These are phyloP conservation scores for Bacillus rossius DNA, from an alignment of 1,140 invertebrate species.

Conservation along the genomic window DNA sequence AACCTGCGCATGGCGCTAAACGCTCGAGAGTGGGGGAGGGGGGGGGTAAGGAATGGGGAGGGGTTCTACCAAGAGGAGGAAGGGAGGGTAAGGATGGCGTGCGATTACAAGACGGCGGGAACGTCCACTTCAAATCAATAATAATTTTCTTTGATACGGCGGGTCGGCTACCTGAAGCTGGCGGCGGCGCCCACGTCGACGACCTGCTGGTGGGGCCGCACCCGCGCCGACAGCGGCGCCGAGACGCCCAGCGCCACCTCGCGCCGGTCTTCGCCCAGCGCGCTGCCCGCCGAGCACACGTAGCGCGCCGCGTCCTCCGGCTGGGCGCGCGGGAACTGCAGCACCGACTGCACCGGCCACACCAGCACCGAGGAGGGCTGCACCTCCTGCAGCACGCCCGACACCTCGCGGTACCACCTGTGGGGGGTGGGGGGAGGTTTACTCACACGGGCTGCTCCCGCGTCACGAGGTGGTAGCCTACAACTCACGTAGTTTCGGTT, in stretches of 20 bases:
- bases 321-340: conserved; percentile 50
- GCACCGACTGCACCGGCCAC: conserved; percentile 22
- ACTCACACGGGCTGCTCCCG: too few species aligned
- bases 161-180: conserved; percentile 80
- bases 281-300: conserved; percentile 77
- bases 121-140: too few species aligned
- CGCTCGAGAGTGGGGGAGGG: too few species aligned
- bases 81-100: too few species aligned
- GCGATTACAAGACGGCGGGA: too few species aligned
- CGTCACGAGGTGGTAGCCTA: too few species aligned
- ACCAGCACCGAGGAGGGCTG: conserved; percentile 21
- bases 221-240: conserved; percentile 63
- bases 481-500: too few species aligned
- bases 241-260: conserved; percentile 62
- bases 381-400: conserved; percentile 41
- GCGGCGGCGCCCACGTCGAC: conserved; percentile 81
- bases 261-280: conserved; percentile 70
- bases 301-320: conserved; percentile 67
- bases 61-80: too few species aligned
- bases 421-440: too few species aligned
- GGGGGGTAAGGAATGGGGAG: too few species aligned
- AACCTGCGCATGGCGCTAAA: too few species aligned
- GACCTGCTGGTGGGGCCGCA: conserved; percentile 65
- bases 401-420: conserved; percentile 60
- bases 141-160: too few species aligned